These are phyloP conservation scores for Scaptomyza montana DNA, from an alignment of 1,140 invertebrate genomes.

Conservation along the genomic window DNA sequence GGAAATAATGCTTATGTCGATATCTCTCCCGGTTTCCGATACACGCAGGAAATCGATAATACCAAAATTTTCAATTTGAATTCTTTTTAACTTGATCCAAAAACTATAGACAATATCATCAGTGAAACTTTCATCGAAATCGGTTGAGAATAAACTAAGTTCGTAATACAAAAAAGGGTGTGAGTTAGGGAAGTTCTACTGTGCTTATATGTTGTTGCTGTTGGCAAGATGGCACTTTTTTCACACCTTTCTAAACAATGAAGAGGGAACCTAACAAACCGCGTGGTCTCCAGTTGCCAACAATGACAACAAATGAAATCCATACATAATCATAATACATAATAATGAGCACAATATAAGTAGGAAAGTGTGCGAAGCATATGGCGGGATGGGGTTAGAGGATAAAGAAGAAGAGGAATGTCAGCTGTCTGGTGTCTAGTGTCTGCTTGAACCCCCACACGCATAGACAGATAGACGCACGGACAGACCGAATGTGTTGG, in stretches of 20 bases:
- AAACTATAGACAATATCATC: no score
- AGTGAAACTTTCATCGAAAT: no score
- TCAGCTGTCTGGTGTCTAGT: constrained; percentile 22
- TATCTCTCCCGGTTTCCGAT: no score
- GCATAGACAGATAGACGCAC: background rate
- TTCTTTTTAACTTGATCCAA: no score
- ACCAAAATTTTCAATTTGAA: no score
- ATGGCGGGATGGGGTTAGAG: no score
- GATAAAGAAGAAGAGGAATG: background rate
- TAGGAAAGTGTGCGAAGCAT: background rate
- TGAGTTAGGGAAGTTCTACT: background rate
- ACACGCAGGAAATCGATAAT: no score
- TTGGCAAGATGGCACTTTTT: constrained; percentile 19
- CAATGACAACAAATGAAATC: constrained; percentile 65
- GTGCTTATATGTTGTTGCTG: background rate
- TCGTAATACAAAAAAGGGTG: no score
- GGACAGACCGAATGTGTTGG: background rate
- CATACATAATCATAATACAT: constrained; percentile 69
- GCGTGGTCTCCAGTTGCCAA: constrained; percentile 14
- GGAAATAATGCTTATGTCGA: no score
- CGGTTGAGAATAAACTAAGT: no score
- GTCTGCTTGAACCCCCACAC: constrained; percentile 16
- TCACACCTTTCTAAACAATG: constrained; percentile 52
- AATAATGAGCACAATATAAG: constrained; percentile 50
- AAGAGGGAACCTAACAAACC: constrained; percentile 22